These are phyloP conservation scores for Patiria pectinifera DNA, from an alignment of 53 echinoderm and acorn worm genomes.

Conservation along the genomic window DNA sequence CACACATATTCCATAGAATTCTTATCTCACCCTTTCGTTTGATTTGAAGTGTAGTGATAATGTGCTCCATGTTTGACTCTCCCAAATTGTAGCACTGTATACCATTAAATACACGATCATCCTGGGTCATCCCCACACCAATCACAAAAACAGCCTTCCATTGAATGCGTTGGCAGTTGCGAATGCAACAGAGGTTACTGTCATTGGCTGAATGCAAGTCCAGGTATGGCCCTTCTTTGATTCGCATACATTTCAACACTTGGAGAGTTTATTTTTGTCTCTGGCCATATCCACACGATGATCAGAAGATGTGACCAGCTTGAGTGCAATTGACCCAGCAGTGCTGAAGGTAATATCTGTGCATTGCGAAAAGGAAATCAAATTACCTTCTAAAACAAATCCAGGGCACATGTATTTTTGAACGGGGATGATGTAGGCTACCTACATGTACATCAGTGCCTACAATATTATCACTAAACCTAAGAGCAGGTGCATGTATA, in stretches of 20 bases:
- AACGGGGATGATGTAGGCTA: too few species aligned
- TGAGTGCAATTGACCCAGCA: slow-evolving; percentile 62
- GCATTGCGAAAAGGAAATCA: background rate
- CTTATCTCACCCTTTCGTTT: slow-evolving; percentile 62
- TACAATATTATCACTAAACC: too few species aligned
- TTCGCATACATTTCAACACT: slow-evolving; percentile 68
- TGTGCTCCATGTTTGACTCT: slow-evolving; percentile 65
- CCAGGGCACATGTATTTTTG: too few species aligned
- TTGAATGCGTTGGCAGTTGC: slow-evolving; percentile 75
- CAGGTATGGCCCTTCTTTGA: slow-evolving; percentile 68
- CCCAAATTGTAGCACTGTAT: slow-evolving; percentile 80
- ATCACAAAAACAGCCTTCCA: slow-evolving; percentile 83
- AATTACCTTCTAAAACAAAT: background rate
- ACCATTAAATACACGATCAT: slow-evolving; percentile 56
- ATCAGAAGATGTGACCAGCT: slow-evolving; percentile 72
- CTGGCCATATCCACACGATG: slow-evolving; percentile 79
- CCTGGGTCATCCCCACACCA: slow-evolving; percentile 76
- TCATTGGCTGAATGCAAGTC: slow-evolving; percentile 77
- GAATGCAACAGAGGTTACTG: slow-evolving; percentile 80
- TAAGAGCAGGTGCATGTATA: too few species aligned
- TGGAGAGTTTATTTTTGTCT: slow-evolving; percentile 53
- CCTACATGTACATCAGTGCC: too few species aligned
- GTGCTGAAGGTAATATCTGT: slow-evolving; percentile 90
- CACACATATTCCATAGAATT: background rate
- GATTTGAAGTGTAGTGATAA: slow-evolving; percentile 72